phyloP scores from a whole-genome alignment of 2,888 invertebrate genomes.

The Watsonalla cultraria region DNA sequence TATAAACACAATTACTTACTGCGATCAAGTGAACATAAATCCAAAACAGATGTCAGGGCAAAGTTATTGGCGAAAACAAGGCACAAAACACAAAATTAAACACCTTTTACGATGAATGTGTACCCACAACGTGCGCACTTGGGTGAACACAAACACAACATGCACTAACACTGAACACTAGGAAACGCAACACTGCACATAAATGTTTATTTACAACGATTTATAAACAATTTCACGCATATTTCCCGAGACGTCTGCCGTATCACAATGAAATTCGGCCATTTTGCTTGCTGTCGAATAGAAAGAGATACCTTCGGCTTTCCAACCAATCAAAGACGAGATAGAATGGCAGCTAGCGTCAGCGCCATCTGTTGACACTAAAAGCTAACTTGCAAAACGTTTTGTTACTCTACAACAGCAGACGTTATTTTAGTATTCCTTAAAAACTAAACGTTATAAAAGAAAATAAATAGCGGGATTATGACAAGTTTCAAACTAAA shows the following conservation, averaged over 20 bases:
- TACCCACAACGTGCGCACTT: constrained; percentile 48
- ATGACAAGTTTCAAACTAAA: too few relatives aligned
- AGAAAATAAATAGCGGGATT: neutral
- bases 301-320: constrained; percentile 37
- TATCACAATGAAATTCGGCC: constrained; percentile 63
- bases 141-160: constrained; percentile 34
- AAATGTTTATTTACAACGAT: constrained; percentile 61
- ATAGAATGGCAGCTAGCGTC: neutral
- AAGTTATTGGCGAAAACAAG: constrained; percentile 66
- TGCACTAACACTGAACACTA: constrained; percentile 55
- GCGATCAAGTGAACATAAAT: constrained; percentile 72
- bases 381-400: neutral
- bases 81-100: constrained; percentile 63
- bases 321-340: constrained; percentile 27
- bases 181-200: constrained; percentile 38
- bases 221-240: constrained; percentile 46
- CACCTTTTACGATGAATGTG: constrained; percentile 47
- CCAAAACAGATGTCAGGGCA: constrained; percentile 60
- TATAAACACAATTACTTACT: constrained; percentile 45
- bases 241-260: constrained; percentile 63
- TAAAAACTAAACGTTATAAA: neutral
- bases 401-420: neutral
- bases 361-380: neutral
- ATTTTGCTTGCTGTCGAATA: constrained; percentile 58
- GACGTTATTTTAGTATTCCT: neutral